Base-by-base conservation (phyloP, 1,140 invertebrate genomes). In the Drosophila simulans region DNA sequence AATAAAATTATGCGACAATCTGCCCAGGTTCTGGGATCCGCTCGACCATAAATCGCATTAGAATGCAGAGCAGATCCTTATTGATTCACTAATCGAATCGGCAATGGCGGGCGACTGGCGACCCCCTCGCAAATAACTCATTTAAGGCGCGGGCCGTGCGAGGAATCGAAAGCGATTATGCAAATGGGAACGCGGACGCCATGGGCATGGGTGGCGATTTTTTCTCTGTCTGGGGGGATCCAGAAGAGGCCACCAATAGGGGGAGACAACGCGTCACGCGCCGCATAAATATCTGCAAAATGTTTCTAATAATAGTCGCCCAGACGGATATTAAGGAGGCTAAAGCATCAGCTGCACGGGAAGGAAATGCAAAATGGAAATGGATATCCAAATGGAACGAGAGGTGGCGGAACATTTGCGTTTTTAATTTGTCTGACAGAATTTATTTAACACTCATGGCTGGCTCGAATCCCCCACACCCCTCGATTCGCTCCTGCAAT, bases 91-190 rank as follows among this genome's bases (percentile, higher is more conserved):
- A 89, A 84, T 80, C 84, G 83, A 79, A 65, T 60, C 46, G 59
- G 53, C 35, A 39, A 66, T 54, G 65, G 46, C 55, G 12, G 35
- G 35, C 27, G 27, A 31, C 10, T 37, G 35, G 84, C 84, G 69
- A 74, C 80, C 89, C 80, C 71, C 80, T 72, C 54, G 66, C 80
- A 70, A 89, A 90, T 89, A 89, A 89, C 84, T 89, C 85, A 89
- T 89, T 89, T 89, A 54, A 84, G 64, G 85, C 80, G 59, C 72
- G 49, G 54, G 60, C 73, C 84, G 84, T 89, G 84, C 80, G 64
- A 84, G 85, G 84, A 90, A 89, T 89, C 80, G 65, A 90, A 89
- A 89, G 85, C 80, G 84, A 90, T 89, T 89, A 89, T 89, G 85
- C 85, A 80, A 89, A 89, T 90, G 62, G 56, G 5, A 52, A 58